Base-by-base conservation (phyloP, 2,888 invertebrate species). In the Calliphora vomitoria region DNA sequence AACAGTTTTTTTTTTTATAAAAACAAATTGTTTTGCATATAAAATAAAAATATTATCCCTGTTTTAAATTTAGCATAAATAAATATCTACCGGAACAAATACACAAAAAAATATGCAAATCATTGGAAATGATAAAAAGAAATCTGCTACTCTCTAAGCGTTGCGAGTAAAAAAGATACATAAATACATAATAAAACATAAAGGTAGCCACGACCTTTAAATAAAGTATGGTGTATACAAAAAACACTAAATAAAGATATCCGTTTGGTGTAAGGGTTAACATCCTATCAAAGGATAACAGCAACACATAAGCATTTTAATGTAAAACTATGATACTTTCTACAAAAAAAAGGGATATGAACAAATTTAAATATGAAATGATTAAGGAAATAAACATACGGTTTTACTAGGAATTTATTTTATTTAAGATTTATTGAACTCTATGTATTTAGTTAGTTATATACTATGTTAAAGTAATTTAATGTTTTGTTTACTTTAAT, bases 11-110 rank as follows among this genome's bases (percentile, higher is more conserved):
- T 44, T 25, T 13, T 8, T 38, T 35, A n/a, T 53, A 35, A n/a
- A n/a, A n/a, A 38, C 47, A 74, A 78, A 85, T 82, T 82, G 44
- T 85, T 87, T 72, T 85, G 74, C 84, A 85, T 81, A 84, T 68
- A 82, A 76, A 85, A 87, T 84, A 72, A 84, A 87, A 84, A 74
- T 82, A 82, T 83, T 86, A 82, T 87, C 66, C 69, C 69, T 82
- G 69, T 79, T 82, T 62, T 44, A 79, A 87, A 85, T 87, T 79
- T 85, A 85, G 18, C 82, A 87, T 82, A 78, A 78, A 76, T 53
- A 81, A 80, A 76, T 62, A 50, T 55, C 60, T 47, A 47, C n/a
- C 35, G 8, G 55, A 47, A 13, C 18, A 13, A 53, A 55, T 55
- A 20, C 3, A 13, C 8, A 6, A 68, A 82, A 68, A 85, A 85